phyloP scores from a whole-genome alignment of 2,888 invertebrate species.

The Andrena fulva region DNA sequence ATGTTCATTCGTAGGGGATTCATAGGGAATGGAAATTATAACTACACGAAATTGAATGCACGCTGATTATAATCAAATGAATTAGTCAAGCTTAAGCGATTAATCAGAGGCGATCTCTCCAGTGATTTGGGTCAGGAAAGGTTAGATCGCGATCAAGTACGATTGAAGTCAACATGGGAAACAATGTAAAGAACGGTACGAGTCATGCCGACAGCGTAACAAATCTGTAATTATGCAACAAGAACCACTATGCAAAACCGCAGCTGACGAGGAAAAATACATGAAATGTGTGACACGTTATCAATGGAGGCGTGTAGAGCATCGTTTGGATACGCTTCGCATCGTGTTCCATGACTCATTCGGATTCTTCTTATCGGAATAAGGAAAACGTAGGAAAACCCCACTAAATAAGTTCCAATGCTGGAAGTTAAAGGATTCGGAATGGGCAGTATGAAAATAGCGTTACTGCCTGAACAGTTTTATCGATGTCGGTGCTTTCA shows the following conservation, averaged over 20 bases:
- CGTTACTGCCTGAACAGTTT: not conserved
- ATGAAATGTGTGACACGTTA: not conserved
- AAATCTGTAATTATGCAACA: not conserved
- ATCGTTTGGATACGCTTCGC: not conserved
- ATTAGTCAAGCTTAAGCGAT: not conserved
- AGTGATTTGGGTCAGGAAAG: not conserved
- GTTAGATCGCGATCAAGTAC: not conserved
- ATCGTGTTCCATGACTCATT: constrained; percentile 3
- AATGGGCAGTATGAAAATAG: not conserved
- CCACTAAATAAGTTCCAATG: too few species aligned
- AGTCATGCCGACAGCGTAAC: not conserved
- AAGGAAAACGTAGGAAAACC: too few species aligned
- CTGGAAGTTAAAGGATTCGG: not conserved
- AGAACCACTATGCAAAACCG: not conserved
- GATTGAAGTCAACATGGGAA: not conserved
- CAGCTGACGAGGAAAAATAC: not conserved
- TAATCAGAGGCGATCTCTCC: not conserved
- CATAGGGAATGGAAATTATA: not conserved
- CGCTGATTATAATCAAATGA: not conserved
- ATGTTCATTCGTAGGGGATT: not conserved
- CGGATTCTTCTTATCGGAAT: not conserved
- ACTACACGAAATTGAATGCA: not conserved
- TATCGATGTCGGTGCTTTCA: constrained; percentile 9
- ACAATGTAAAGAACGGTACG: not conserved
- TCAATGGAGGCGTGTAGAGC: not conserved